Evolutionary conservation across 2,797 vertebrate species (phyloP).

Genomic region (Phrynocephalus forsythii): DNA sequence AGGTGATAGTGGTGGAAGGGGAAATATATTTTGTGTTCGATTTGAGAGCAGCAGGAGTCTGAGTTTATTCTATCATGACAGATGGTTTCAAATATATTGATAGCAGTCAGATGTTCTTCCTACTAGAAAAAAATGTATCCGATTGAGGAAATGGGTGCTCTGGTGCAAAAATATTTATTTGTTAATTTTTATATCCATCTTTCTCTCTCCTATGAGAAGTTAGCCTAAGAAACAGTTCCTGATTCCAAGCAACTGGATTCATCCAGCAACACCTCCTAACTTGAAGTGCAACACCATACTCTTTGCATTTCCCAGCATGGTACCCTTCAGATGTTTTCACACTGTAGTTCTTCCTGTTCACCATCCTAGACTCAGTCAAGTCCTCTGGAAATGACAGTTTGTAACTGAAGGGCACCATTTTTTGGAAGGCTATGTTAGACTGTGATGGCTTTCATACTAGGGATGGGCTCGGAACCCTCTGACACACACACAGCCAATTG

Average conservation of each 20-base stretch:
- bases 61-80: neutral
- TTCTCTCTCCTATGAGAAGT: neutral
- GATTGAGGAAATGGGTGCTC: neutral
- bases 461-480: too few relatives aligned
- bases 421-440: neutral
- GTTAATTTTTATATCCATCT: neutral
- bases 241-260: neutral
- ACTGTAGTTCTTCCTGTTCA: neutral
- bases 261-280: too few relatives aligned
- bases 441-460: neutral
- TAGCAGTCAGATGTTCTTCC: neutral
- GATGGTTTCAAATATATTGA: neutral
- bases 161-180: neutral
- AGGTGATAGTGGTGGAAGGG: too few relatives aligned
- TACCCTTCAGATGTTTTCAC: neutral
- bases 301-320: neutral
- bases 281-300: too few relatives aligned
- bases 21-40: constrained; percentile 4
- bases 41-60: neutral
- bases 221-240: neutral
- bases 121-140: neutral
- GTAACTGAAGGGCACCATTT: neutral
- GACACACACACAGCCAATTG: too few relatives aligned
- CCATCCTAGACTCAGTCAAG: neutral
- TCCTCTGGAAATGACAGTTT: too few relatives aligned